Evolutionary conservation across 1,140 invertebrate species (phyloP).

Genomic region (Ceratina japonica): DNA sequence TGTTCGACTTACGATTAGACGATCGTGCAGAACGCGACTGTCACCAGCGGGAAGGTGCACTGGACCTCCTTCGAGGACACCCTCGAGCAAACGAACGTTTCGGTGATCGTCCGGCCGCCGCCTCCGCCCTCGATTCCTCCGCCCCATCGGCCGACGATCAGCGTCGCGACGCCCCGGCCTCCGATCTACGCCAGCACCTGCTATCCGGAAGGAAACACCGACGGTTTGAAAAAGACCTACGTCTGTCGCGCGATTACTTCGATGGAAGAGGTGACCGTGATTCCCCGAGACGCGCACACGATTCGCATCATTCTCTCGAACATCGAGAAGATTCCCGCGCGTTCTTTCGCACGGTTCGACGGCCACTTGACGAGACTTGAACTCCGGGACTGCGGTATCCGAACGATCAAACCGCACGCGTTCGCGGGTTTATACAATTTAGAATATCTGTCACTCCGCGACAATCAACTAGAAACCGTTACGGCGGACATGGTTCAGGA

Average conservation of each 20-base stretch:
- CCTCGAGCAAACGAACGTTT: slow-evolving; percentile 37
- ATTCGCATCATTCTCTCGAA: slow-evolving; percentile 58
- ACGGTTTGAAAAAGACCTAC: slow-evolving; percentile 22
- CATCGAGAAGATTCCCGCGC: slow-evolving; percentile 48
- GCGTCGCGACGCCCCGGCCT: slow-evolving; percentile 9
- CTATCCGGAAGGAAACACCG: not conserved
- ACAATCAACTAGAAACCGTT: slow-evolving; percentile 58
- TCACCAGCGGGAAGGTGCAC: slow-evolving; percentile 22
- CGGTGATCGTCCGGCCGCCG: slow-evolving; percentile 3
- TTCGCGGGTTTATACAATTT: slow-evolving; percentile 57
- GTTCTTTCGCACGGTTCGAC: slow-evolving; percentile 56
- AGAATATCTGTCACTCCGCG: slow-evolving; percentile 53
- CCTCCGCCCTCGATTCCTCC: not conserved
- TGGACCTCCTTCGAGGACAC: slow-evolving; percentile 53
- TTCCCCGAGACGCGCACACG: slow-evolving; percentile 49
- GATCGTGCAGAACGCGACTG: not conserved
- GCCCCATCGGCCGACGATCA: not conserved
- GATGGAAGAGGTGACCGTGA: slow-evolving; percentile 23
- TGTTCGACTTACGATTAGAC: not conserved
- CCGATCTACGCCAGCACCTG: slow-evolving; percentile 32
- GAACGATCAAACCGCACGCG: slow-evolving; percentile 59
- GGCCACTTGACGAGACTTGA: slow-evolving; percentile 61
- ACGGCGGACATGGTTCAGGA: slow-evolving; percentile 45
- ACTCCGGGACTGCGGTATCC: slow-evolving; percentile 62
- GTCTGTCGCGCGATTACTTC: slow-evolving; percentile 46